A percentile compares a stretch with the other conserved stretches of the same genome.
phyloP scores from a whole-genome alignment of 2,113 vertebrate species.

The Gyps fulvus region DNA sequence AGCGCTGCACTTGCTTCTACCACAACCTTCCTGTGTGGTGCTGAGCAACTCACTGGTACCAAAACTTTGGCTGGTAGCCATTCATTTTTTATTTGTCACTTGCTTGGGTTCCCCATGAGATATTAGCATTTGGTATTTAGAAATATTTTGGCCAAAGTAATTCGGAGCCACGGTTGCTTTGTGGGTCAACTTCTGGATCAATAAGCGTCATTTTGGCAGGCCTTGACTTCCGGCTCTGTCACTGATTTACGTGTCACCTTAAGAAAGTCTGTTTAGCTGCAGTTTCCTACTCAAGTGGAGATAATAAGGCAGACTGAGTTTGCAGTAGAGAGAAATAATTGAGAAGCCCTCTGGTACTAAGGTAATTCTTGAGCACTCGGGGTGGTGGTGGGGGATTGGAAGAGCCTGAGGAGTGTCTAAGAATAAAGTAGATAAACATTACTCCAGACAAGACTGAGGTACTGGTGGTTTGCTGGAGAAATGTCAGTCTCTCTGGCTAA shows the following conservation, averaged over 20 bases:
- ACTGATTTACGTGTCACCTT: constrained; percentile 1
- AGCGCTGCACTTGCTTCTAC: neutral
- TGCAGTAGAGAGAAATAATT: neutral
- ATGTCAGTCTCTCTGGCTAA: neutral
- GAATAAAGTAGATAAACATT: neutral
- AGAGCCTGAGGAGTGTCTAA: neutral
- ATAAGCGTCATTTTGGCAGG: neutral
- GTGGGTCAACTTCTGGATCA: constrained; percentile 15
- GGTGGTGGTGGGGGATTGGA: neutral
- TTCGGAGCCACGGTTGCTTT: neutral
- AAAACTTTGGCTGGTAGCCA: neutral
- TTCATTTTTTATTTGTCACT: neutral
- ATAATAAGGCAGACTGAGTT: constrained; percentile 17
- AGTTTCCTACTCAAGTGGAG: constrained; percentile 29
- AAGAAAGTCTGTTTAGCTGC: constrained; percentile 29
- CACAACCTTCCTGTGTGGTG: neutral
- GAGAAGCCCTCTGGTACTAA: neutral
- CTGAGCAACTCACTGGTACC: neutral
- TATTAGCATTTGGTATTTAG: neutral
- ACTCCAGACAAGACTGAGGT: neutral
- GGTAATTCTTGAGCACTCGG: constrained; percentile 11
- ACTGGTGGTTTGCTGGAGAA: neutral
- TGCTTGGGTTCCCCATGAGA: neutral
- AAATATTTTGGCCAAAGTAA: neutral
- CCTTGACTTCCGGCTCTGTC: neutral